Percentiles rank a stretch among this genome's conserved stretches.
phyloP scores from a whole-genome alignment of 2,113 vertebrate genomes.

The Edolisoma coerulescens region DNA sequence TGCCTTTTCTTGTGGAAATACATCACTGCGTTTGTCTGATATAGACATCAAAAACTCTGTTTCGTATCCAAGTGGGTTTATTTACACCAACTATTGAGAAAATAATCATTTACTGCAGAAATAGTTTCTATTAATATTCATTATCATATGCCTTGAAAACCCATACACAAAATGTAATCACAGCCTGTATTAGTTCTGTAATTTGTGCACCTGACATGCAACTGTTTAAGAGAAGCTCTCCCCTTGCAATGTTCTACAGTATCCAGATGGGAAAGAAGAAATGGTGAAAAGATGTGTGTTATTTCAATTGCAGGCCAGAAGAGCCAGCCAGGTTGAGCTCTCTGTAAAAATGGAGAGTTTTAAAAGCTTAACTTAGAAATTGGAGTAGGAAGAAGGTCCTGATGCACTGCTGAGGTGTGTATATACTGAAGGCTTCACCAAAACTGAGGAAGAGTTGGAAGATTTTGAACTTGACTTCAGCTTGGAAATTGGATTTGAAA shows the following conservation, averaged over 20 bases:
- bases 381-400: background rate
- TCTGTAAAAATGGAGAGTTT: background rate
- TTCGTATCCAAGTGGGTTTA: conserved; percentile 11
- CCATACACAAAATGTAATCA: background rate
- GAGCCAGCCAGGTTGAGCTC: background rate
- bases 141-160: conserved; percentile 33
- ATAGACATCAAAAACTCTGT: conserved; percentile 32
- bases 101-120: background rate
- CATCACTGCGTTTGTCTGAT: background rate
- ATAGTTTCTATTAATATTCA: conserved; percentile 36
- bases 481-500: background rate
- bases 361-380: background rate
- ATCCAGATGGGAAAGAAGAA: background rate
- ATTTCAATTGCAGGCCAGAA: background rate
- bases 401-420: background rate
- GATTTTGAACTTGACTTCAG: background rate
- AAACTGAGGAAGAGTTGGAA: background rate
- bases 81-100: conserved; percentile 30
- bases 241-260: background rate
- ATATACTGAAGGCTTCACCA: background rate
- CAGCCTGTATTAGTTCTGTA: background rate
- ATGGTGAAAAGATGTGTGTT: background rate
- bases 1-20: conserved; percentile 26
- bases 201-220: background rate
- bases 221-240: background rate